A percentile compares a stretch with the other conserved stretches of the same genome.
Evolutionary conservation across 2,888 invertebrate species (phyloP).

Genomic region (Eristalis pertinax): DNA sequence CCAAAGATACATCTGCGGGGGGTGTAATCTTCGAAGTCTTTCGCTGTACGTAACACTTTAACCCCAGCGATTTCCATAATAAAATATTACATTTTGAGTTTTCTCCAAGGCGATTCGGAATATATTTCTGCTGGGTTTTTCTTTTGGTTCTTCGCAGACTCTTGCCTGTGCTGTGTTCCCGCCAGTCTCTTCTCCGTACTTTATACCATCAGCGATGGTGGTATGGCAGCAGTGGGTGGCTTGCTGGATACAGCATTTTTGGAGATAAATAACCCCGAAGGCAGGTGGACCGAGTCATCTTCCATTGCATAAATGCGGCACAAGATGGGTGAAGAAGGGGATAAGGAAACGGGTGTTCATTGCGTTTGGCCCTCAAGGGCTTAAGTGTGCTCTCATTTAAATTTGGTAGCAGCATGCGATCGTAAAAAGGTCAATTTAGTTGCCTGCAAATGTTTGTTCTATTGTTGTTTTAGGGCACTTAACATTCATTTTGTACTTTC

Average conservation of each 20-base stretch:
- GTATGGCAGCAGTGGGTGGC: background rate
- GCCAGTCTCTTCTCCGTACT: constrained; percentile 16
- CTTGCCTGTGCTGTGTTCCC: constrained; percentile 8
- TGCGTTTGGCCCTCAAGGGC: constrained; percentile 41
- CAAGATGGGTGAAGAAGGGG: background rate
- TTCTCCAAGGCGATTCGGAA: constrained; percentile 57
- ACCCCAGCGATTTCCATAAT: constrained; percentile 70
- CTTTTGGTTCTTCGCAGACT: background rate
- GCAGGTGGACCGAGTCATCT: constrained; percentile 67
- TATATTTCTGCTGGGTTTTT: constrained; percentile 27
- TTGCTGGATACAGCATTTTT: constrained; percentile 49
- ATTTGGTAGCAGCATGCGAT: constrained; percentile 38
- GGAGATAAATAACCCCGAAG: constrained; percentile 60
- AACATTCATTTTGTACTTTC: constrained; percentile 33
- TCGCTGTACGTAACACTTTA: constrained; percentile 63
- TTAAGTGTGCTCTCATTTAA: constrained; percentile 53
- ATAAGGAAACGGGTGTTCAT: constrained; percentile 6
- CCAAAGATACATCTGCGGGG: constrained; percentile 46
- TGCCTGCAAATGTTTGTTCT: constrained; percentile 45
- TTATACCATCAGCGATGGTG: background rate
- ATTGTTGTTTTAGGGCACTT: constrained; percentile 38
- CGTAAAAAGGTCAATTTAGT: constrained; percentile 66
- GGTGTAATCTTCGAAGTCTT: constrained; percentile 44
- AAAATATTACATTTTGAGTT: constrained; percentile 69
- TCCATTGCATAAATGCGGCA: constrained; percentile 34